Evolutionary conservation across 2,888 invertebrate genomes (phyloP), one percentile per base, ranked within the genome.

Genomic region (Pheosia tremula): DNA sequence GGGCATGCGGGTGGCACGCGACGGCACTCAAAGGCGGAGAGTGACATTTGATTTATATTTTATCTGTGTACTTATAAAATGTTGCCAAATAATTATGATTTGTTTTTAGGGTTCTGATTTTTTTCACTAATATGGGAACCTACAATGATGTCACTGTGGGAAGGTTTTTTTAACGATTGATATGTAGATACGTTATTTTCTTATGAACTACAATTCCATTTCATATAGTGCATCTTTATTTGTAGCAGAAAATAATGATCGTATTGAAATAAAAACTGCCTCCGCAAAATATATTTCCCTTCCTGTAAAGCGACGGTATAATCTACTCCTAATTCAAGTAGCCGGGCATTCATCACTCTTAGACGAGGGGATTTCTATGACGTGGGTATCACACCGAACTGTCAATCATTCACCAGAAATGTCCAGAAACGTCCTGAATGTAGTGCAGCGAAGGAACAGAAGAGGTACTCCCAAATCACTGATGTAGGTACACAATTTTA

Each of bases 1-100:
- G 80, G 78, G 77, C 64, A 87, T 89, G 86, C 88, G 88, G 88
- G 89, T 59, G 82, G 78, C 88, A 86, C 86, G 83, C 80, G 84
- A 65, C 72, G 11, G 36, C 62, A 57, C 59, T 61, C 68, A 62
- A 52, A 55, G 11, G 39, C 66, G 13, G 11, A 10, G 52, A 68
- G 67, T 68, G 62, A 68, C 66, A 72, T 63, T 66, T 24, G 24
- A 56, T 50, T 67, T 71, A 64, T 65, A 65, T 65, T 57, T 64
- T 13, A 41, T 41, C 3, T 41, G 8, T 56, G 56, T 41, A 13
- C 13, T 7, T 13, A 24, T 24, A 24, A 24, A 56, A 56, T 56
- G 37, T 53, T 53, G 53, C 53, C 37, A 53, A 53, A 38, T 4
- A 9, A 52, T 24, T 24, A 24, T 24, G 24, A 24, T 24, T 24